Evolutionary conservation across 2,888 invertebrate species (phyloP).

Genomic region (Trimorus sp.): DNA sequence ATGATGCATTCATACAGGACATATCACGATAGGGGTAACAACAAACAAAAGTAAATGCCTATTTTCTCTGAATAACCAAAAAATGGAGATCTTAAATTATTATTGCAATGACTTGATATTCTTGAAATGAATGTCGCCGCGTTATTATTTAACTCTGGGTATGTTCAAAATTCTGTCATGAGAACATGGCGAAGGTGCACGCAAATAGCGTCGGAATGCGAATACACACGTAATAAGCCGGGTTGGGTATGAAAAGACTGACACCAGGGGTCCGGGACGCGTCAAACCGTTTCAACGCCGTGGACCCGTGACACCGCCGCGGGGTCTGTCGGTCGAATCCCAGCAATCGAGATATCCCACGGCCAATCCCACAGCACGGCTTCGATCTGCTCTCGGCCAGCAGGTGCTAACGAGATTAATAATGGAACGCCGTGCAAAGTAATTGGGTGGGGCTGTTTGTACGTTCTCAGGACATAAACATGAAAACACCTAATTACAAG

Average conservation of each 20-base stretch:
- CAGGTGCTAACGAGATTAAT: constrained; percentile 65
- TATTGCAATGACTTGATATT: no score
- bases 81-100: no score
- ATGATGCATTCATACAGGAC: no score
- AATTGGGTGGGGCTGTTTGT: constrained; percentile 33
- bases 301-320: constrained; percentile 75
- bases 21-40: no score
- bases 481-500: not conserved
- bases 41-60: no score
- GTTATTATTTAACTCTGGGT: not conserved
- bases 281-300: constrained; percentile 79
- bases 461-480: constrained; percentile 14
- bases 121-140: no score
- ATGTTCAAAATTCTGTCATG: not conserved
- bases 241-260: constrained; percentile 49
- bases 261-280: constrained; percentile 66
- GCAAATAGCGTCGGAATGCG: constrained; percentile 11
- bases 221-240: constrained; percentile 26
- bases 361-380: constrained; percentile 73
- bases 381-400: constrained; percentile 49
- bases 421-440: constrained; percentile 34
- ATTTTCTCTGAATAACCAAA: no score
- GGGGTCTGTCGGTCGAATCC: constrained; percentile 74
- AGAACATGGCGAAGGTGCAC: not conserved
- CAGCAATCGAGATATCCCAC: constrained; percentile 76